Conservation (phyloP, 2,888 invertebrate species). For the Harpalus rufipes region DNA sequence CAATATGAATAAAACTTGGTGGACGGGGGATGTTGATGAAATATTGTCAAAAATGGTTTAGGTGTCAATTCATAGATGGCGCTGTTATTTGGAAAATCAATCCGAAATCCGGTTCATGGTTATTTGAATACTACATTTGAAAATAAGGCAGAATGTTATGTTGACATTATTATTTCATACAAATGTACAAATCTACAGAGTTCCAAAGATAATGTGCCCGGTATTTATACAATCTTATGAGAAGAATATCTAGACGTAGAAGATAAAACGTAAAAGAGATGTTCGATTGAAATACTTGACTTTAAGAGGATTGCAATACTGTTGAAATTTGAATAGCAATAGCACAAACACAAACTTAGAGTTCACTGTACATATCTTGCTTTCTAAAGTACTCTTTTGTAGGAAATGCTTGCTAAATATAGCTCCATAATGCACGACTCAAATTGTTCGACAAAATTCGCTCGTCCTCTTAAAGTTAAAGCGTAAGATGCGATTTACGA, state of each 20-base stretch:
- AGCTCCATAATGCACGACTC: not conserved
- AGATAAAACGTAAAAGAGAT: not conserved
- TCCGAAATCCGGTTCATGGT: too few relatives aligned
- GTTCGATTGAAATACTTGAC: not conserved
- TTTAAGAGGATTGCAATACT: not conserved
- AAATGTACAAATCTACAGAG: too few relatives aligned
- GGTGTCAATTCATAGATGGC: too few relatives aligned
- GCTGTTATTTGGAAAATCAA: too few relatives aligned
- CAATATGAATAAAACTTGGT: too few relatives aligned
- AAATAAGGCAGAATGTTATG: too few relatives aligned
- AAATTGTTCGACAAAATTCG: not conserved
- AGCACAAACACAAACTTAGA: not conserved
- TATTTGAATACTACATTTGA: too few relatives aligned
- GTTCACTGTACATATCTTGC: slow-evolving; percentile 5
- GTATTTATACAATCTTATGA: not conserved
- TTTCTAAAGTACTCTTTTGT: not conserved
- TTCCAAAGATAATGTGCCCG: not conserved
- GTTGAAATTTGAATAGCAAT: slow-evolving; percentile 6
- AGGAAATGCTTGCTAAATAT: not conserved
- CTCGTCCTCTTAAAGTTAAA: not conserved
- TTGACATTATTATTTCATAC: too few relatives aligned
- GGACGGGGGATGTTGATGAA: too few relatives aligned
- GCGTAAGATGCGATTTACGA: too few relatives aligned
- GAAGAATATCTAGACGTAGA: not conserved
- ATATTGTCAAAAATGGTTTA: too few relatives aligned